Evolutionary conservation across 2,113 vertebrate genomes (phyloP).

Genomic region (Vulpes lagopus): DNA sequence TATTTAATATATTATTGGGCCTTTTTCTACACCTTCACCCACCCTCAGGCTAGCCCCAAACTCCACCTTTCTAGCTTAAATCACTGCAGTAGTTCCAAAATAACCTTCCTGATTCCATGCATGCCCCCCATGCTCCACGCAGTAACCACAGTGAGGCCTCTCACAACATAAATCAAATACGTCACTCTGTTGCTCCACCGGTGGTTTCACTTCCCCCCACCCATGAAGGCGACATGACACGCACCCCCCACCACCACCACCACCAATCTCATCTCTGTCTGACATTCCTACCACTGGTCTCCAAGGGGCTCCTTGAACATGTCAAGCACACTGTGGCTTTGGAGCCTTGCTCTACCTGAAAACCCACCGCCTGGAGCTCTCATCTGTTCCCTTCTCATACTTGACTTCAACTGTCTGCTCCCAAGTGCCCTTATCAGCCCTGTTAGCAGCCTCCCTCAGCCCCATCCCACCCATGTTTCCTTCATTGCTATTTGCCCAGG

Average conservation of each 20-base stretch:
- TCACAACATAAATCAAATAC: neutral
- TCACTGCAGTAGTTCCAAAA: neutral
- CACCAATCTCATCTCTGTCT: neutral
- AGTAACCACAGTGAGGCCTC: neutral
- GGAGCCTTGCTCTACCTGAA: neutral
- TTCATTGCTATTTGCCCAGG: neutral
- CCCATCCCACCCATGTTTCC: neutral
- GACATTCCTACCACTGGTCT: neutral
- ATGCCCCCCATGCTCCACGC: neutral
- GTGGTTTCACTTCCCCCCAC: neutral
- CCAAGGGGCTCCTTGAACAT: neutral
- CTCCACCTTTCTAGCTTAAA: neutral
- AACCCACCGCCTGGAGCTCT: neutral
- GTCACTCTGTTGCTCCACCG: neutral
- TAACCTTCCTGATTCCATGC: neutral
- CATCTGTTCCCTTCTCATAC: neutral
- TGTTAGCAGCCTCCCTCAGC: neutral
- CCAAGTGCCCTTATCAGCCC: too few relatives aligned
- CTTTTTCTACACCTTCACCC: neutral
- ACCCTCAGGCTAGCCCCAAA: neutral
- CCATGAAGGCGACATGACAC: rapidly evolving
- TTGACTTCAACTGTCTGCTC: neutral
- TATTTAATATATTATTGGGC: neutral
- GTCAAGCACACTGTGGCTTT: too few relatives aligned
- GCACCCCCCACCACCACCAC: too few relatives aligned